A percentile compares a stretch with the other conserved stretches of the same genome.
phyloP scores from a whole-genome alignment of 2,797 vertebrate genomes.

The Enoplosus armatus region DNA sequence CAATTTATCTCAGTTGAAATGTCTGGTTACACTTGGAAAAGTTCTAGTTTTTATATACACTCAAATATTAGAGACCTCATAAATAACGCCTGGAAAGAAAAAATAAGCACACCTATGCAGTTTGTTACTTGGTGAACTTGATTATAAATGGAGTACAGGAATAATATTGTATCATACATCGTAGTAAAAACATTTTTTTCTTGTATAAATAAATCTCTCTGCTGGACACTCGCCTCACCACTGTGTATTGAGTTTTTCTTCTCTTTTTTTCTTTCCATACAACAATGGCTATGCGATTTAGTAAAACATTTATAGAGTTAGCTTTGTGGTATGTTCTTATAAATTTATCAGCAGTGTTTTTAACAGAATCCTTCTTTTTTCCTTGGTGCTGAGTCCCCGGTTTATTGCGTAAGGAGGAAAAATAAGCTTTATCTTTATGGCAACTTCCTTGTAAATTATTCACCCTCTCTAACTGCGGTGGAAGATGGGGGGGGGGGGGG shows the following conservation, averaged over 20 bases:
- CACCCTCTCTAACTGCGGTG: constrained; percentile 61
- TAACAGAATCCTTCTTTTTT: constrained; percentile 56
- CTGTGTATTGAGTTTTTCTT: constrained; percentile 18
- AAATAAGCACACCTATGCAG: constrained; percentile 40
- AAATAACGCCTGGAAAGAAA: constrained; percentile 60
- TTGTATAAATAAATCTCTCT: constrained; percentile 66
- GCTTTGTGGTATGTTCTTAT: constrained; percentile 85
- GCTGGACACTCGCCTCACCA: constrained; percentile 39
- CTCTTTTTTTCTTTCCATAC: constrained; percentile 58
- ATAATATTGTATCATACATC: constrained; percentile 55
- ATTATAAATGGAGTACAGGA: constrained; percentile 55
- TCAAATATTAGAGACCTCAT: constrained; percentile 57
- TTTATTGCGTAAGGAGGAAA: constrained; percentile 79
- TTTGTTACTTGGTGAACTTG: constrained; percentile 45
- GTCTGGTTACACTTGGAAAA: constrained; percentile 40
- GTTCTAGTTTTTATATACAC: constrained; percentile 19
- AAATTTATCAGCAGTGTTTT: constrained; percentile 86
- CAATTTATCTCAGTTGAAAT: constrained; percentile 35
- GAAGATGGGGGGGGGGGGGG: constrained; percentile 41
- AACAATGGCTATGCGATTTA: constrained; percentile 64
- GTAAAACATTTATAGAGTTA: constrained; percentile 82
- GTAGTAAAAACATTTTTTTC: constrained; percentile 49
- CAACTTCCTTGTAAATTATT: constrained; percentile 83
- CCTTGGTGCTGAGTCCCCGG: constrained; percentile 51
- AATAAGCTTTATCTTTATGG: constrained; percentile 78